Evolutionary conservation across 1,140 invertebrate genomes (phyloP).

Genomic region (Nixonia krombeini): DNA sequence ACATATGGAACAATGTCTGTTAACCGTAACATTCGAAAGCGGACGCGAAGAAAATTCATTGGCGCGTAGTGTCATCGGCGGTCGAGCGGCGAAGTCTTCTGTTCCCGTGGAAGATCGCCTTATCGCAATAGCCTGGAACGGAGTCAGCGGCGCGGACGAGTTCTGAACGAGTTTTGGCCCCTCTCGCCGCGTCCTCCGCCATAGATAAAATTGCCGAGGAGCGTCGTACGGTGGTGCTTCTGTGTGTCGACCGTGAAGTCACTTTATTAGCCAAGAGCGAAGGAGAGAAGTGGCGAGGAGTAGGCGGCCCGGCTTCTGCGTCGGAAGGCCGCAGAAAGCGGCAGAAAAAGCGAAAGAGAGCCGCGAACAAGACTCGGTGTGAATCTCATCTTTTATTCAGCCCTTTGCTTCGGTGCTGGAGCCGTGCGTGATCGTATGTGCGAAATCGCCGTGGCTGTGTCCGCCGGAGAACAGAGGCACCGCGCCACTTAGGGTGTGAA

Average conservation of each 20-base stretch:
- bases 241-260: constrained; percentile 35
- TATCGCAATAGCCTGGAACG: constrained; percentile 14
- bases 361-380: constrained; percentile 64
- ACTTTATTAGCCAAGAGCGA: constrained; percentile 58
- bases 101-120: background rate
- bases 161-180: background rate
- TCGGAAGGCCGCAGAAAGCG: constrained; percentile 40
- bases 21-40: too few species aligned
- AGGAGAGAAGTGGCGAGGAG: constrained; percentile 22
- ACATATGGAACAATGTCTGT: too few species aligned
- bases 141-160: constrained; percentile 20
- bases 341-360: constrained; percentile 58
- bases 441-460: constrained; percentile 21
- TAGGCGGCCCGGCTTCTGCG: constrained; percentile 22
- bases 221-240: constrained; percentile 23
- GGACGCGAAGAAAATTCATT: too few species aligned
- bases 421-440: constrained; percentile 43
- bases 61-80: too few species aligned
- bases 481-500: constrained; percentile 70
- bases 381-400: constrained; percentile 71
- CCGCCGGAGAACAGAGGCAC: constrained; percentile 55
- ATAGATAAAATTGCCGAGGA: constrained; percentile 20
- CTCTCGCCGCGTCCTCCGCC: background rate
- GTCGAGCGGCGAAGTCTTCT: too few species aligned
- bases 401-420: constrained; percentile 26